Percentiles rank a stretch among this genome's conserved stretches.
Conservation (phyloP, 2,888 invertebrate genomes). For the Scaptomyza parva region DNA sequence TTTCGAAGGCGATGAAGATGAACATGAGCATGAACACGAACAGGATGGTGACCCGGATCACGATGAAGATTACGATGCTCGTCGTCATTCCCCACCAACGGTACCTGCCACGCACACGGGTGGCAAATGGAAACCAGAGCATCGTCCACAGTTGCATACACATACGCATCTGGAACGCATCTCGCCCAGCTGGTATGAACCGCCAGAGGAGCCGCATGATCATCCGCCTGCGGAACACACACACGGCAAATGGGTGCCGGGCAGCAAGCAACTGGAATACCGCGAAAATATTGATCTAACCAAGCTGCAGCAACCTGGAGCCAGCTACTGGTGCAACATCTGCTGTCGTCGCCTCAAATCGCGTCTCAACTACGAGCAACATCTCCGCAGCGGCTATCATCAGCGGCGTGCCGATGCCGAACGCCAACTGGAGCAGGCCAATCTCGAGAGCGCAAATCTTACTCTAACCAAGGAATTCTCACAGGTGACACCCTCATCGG, state of each 20-base stretch:
- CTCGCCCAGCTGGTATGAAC: slow-evolving; percentile 86
- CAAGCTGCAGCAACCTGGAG: slow-evolving; percentile 50
- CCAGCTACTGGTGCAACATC: slow-evolving; percentile 90
- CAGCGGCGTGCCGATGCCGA: slow-evolving; percentile 88
- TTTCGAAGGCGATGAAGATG: slow-evolving; percentile 76
- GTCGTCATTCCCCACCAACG: slow-evolving; percentile 78
- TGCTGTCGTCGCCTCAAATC: slow-evolving; percentile 92
- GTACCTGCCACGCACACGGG: slow-evolving; percentile 87
- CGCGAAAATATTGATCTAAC: slow-evolving; percentile 84
- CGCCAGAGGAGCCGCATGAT: slow-evolving; percentile 82
- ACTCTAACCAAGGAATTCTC: slow-evolving; percentile 43
- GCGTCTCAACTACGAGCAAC: slow-evolving; percentile 90
- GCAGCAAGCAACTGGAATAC: slow-evolving; percentile 86
- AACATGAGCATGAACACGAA: slow-evolving; percentile 33
- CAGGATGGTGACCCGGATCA: slow-evolving; percentile 17
- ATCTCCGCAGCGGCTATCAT: slow-evolving; percentile 91
- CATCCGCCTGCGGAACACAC: slow-evolving; percentile 90
- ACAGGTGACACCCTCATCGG: not conserved
- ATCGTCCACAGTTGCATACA: slow-evolving; percentile 81
- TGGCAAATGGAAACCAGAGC: slow-evolving; percentile 91
- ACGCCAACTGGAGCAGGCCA: slow-evolving; percentile 88
- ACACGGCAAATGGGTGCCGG: slow-evolving; percentile 92
- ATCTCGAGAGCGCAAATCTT: slow-evolving; percentile 65
- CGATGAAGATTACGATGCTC: slow-evolving; percentile 56
- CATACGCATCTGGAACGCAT: slow-evolving; percentile 73